These are phyloP conservation scores for Metopia argyrocephala DNA, from an alignment of 2,888 invertebrate species.

Conservation along the genomic window DNA sequence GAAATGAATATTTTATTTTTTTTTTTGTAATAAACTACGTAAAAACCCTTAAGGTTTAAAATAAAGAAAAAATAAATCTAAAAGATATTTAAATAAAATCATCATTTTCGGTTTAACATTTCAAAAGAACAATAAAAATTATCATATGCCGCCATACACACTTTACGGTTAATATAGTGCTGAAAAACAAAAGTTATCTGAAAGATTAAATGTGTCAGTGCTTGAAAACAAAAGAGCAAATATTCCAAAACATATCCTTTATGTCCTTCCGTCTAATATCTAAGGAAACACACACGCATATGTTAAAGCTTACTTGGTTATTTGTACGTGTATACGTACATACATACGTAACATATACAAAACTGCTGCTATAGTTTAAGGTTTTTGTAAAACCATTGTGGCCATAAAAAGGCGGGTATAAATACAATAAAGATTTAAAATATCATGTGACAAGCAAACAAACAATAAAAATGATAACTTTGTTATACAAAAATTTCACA, in stretches of 20 bases:
- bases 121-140: constrained; percentile 52
- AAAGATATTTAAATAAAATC: background rate
- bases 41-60: too few relatives aligned
- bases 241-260: background rate
- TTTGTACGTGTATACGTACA: background rate
- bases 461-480: too few relatives aligned
- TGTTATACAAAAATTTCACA: too few relatives aligned
- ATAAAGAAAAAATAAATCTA: background rate
- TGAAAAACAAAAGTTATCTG: too few relatives aligned
- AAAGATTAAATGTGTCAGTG: constrained; percentile 49
- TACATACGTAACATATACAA: background rate
- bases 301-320: background rate
- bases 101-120: background rate
- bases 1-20: too few relatives aligned
- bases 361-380: too few relatives aligned
- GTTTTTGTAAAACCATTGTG: too few relatives aligned
- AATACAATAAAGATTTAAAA: too few relatives aligned
- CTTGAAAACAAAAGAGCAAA: background rate
- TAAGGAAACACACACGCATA: background rate
- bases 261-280: background rate
- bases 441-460: too few relatives aligned
- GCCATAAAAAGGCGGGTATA: too few relatives aligned
- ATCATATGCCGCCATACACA: constrained; percentile 28
- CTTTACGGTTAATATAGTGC: too few relatives aligned
- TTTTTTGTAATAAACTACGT: too few relatives aligned